Conservation (phyloP, 2,888 invertebrate genomes). For the Synanthedon myopaeformis region DNA sequence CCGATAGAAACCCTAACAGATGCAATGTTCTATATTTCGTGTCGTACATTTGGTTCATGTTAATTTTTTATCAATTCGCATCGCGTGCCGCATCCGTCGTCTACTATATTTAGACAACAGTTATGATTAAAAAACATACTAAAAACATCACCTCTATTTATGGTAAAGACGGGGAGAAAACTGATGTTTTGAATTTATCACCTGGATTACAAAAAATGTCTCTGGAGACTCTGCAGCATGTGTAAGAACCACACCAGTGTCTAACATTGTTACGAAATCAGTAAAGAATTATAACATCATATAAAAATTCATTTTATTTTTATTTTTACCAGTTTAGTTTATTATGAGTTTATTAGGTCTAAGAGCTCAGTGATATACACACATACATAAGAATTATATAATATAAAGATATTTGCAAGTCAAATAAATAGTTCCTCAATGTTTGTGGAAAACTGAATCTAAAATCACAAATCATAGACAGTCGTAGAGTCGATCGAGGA, state of each 20-base stretch:
- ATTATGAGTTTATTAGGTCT: too few species aligned
- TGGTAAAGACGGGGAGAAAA: constrained; percentile 28
- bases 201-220: constrained; percentile 45
- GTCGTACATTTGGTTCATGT: not conserved
- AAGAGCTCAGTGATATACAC: too few species aligned
- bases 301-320: too few species aligned
- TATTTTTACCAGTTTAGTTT: not conserved
- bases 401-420: too few species aligned
- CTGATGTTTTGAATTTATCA: constrained; percentile 39
- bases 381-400: too few species aligned
- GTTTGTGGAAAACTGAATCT: not conserved
- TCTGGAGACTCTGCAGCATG: constrained; percentile 14
- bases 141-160: constrained; percentile 27
- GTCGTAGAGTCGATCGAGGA: too few species aligned
- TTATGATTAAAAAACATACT: constrained; percentile 27
- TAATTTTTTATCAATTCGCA: constrained; percentile 6
- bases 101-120: constrained; percentile 19
- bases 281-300: not conserved
- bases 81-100: constrained; percentile 12
- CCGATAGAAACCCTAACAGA: not conserved
- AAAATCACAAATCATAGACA: too few species aligned
- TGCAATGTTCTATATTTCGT: not conserved
- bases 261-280: not conserved
- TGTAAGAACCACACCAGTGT: too few species aligned
- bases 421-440: not conserved